Percentiles rank a stretch among this genome's conserved stretches.
Conservation (phyloP, 2,113 vertebrate species). For the Larimichthys crocea region DNA sequence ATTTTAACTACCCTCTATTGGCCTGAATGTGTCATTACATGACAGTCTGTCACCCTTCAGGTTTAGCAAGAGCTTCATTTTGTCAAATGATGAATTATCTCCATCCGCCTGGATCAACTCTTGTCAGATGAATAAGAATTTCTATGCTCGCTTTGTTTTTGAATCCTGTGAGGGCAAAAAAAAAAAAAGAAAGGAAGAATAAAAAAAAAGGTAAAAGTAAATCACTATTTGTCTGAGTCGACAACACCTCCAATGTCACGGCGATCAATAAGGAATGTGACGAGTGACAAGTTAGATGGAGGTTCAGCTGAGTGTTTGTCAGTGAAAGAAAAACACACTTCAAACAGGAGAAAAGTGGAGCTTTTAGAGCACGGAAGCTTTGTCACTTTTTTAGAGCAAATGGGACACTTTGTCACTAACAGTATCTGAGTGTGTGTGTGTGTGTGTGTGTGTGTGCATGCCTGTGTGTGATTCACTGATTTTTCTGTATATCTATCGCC, state of each 20-base stretch:
- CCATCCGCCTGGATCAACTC: slow-evolving; percentile 21
- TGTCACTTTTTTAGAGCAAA: slow-evolving; percentile 68
- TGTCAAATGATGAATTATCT: slow-evolving; percentile 31
- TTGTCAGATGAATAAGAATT: slow-evolving; percentile 22
- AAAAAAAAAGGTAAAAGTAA: neutral
- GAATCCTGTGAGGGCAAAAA: slow-evolving; percentile 21
- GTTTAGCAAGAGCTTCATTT: slow-evolving; percentile 39
- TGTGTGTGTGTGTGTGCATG: slow-evolving; percentile 19
- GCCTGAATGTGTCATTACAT: slow-evolving; percentile 77
- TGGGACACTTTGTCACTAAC: slow-evolving; percentile 65
- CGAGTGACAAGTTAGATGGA: slow-evolving; percentile 52
- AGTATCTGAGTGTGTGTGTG: slow-evolving; percentile 30
- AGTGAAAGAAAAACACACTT: slow-evolving; percentile 54
- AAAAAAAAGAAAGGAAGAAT: neutral
- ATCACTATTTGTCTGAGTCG: slow-evolving; percentile 26
- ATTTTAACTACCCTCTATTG: slow-evolving; percentile 81
- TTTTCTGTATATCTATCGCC: slow-evolving; percentile 72
- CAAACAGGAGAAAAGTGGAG: slow-evolving; percentile 60
- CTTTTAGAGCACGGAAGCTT: slow-evolving; percentile 58
- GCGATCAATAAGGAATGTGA: slow-evolving; percentile 47
- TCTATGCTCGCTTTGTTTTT: slow-evolving; percentile 6
- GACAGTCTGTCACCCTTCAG: slow-evolving; percentile 46
- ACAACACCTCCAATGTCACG: slow-evolving; percentile 45
- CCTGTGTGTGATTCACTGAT: slow-evolving; percentile 59
- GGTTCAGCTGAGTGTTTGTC: slow-evolving; percentile 53